Evolutionary conservation across 1,140 invertebrate genomes (phyloP).

Genomic region (Zaprionus tsacasi): DNA sequence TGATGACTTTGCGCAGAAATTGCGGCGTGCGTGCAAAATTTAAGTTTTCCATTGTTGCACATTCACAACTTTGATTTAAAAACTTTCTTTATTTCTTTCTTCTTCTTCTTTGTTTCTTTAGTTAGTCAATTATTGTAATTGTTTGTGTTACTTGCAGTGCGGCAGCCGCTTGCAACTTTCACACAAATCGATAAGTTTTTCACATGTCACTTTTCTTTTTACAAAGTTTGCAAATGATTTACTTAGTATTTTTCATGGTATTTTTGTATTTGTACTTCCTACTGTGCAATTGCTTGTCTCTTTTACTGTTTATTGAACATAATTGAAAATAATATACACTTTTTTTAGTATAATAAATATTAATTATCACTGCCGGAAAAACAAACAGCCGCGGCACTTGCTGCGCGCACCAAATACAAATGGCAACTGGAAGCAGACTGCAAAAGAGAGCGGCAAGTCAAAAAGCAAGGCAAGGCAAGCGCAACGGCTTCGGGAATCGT

Average conservation of each 20-base stretch:
- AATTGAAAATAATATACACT: constrained; percentile 26
- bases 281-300: background rate
- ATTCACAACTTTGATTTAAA: constrained; percentile 60
- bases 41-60: constrained; percentile 82
- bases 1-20: constrained; percentile 83
- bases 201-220: constrained; percentile 36
- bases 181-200: constrained; percentile 66
- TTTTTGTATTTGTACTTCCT: background rate
- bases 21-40: constrained; percentile 83
- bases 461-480: constrained; percentile 18
- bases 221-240: background rate
- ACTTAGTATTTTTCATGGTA: constrained; percentile 7
- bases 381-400: constrained; percentile 50
- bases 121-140: constrained; percentile 13
- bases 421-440: constrained; percentile 56
- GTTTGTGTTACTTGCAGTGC: constrained; percentile 2
- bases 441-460: constrained; percentile 49
- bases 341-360: constrained; percentile 2
- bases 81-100: constrained; percentile 60
- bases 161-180: constrained; percentile 63
- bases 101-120: background rate
- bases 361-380: constrained; percentile 35
- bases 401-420: constrained; percentile 64
- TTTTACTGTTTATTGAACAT: constrained; percentile 7
- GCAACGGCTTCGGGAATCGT: constrained; percentile 2